phyloP scores from a whole-genome alignment of 1,140 invertebrate species.

The Trachelipus rathkii region DNA sequence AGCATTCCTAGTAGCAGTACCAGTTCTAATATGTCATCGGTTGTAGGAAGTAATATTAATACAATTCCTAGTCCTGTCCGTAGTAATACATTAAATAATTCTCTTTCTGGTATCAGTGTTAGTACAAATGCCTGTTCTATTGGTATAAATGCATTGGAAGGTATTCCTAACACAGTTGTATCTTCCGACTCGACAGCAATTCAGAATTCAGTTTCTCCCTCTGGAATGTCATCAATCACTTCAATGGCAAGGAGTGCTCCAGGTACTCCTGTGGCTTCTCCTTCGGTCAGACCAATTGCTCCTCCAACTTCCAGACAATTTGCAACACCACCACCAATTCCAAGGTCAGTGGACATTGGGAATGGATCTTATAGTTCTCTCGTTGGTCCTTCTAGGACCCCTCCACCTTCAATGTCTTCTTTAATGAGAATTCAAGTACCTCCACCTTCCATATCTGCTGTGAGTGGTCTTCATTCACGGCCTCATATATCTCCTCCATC shows the following conservation, averaged over 20 bases:
- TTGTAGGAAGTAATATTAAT: slow-evolving; percentile 9
- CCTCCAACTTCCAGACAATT: slow-evolving; percentile 34
- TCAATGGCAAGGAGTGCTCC: slow-evolving; percentile 43
- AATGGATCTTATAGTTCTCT: slow-evolving; percentile 28
- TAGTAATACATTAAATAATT: background rate
- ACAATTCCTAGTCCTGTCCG: background rate
- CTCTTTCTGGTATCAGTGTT: background rate
- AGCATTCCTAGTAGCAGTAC: background rate
- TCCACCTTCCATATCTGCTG: slow-evolving; percentile 30
- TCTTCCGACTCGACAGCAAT: background rate
- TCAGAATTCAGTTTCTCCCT: background rate
- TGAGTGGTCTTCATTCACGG: slow-evolving; percentile 27
- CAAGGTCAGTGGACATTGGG: slow-evolving; percentile 31
- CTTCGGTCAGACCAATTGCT: slow-evolving; percentile 39
- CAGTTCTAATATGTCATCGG: background rate
- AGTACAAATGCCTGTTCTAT: background rate
- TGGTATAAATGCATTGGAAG: background rate
- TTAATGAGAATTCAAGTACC: slow-evolving; percentile 32
- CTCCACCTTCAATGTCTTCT: slow-evolving; percentile 36
- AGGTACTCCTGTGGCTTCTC: slow-evolving; percentile 44
- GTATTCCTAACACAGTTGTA: background rate
- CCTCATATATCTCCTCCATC: slow-evolving; percentile 29
- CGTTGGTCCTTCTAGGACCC: slow-evolving; percentile 38
- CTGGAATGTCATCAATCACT: background rate
- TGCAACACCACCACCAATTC: slow-evolving; percentile 41